phyloP scores from a whole-genome alignment of 2,888 invertebrate species.

The Xestia ashworthii region DNA sequence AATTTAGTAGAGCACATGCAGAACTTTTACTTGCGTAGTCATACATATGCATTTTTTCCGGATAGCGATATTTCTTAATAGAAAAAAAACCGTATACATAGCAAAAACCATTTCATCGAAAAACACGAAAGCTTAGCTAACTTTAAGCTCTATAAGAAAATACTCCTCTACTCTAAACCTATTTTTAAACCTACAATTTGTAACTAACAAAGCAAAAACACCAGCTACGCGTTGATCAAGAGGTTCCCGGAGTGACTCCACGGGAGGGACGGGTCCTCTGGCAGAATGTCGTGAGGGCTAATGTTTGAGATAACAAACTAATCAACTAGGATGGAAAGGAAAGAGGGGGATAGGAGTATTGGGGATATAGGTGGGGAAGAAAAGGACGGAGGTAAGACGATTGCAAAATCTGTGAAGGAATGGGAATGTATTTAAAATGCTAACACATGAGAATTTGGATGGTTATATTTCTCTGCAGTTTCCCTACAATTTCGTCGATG shows the following conservation, averaged over 20 bases:
- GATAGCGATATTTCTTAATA: too few relatives aligned
- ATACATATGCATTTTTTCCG: too few relatives aligned
- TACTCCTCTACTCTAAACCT: background rate
- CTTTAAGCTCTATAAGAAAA: too few relatives aligned
- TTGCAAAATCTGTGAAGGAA: conserved; percentile 1
- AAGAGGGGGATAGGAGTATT: background rate
- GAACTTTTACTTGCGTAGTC: too few relatives aligned
- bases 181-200: conserved; percentile 41
- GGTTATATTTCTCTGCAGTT: background rate
- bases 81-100: too few relatives aligned
- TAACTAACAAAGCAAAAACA: conserved; percentile 51
- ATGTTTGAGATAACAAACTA: conserved; percentile 54
- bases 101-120: too few relatives aligned
- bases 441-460: background rate
- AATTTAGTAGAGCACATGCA: too few relatives aligned
- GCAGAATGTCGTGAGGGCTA: conserved; percentile 38
- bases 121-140: too few relatives aligned
- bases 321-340: conserved; percentile 27
- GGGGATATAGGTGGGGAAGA: too few relatives aligned
- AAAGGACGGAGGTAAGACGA: background rate
- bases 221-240: conserved; percentile 25
- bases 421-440: background rate
- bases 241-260: conserved; percentile 45
- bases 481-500: too few relatives aligned
- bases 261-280: conserved; percentile 40